Conservation (phyloP, 2,888 invertebrate genomes). For the Athetis lepigone region DNA sequence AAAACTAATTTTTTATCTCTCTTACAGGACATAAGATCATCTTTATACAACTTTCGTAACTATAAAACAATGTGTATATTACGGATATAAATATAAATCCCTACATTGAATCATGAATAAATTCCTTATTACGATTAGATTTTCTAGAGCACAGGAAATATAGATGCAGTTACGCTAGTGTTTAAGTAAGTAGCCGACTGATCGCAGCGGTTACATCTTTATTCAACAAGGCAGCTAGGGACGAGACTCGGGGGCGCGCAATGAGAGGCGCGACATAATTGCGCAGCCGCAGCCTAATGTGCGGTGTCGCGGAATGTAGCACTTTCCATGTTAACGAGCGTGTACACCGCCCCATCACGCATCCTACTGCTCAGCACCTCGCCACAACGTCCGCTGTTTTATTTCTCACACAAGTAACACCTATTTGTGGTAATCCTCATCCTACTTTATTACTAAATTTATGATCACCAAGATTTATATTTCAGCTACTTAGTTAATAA, state of each 20-base stretch:
- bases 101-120: not conserved
- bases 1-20: not conserved
- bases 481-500: conserved; percentile 76
- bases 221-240: conserved; percentile 56
- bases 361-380: conserved; percentile 61
- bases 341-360: conserved; percentile 73
- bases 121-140: not conserved
- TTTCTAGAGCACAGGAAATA: conserved; percentile 19
- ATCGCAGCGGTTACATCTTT: conserved; percentile 59
- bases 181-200: conserved; percentile 44
- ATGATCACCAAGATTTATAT: conserved; percentile 73
- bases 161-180: conserved; percentile 14
- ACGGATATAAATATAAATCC: not conserved
- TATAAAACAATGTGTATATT: no score
- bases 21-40: not conserved
- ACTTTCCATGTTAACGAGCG: conserved; percentile 85
- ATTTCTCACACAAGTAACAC: conserved; percentile 79
- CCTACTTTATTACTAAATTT: conserved; percentile 79
- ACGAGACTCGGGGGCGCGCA: conserved; percentile 56
- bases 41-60: not conserved
- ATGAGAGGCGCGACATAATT: conserved; percentile 76
- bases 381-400: conserved; percentile 82
- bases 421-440: conserved; percentile 83
- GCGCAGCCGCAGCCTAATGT: conserved; percentile 80
- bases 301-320: conserved; percentile 84